Conservation (phyloP, 2,888 invertebrate species). For the Lasioglossum calceatum region DNA sequence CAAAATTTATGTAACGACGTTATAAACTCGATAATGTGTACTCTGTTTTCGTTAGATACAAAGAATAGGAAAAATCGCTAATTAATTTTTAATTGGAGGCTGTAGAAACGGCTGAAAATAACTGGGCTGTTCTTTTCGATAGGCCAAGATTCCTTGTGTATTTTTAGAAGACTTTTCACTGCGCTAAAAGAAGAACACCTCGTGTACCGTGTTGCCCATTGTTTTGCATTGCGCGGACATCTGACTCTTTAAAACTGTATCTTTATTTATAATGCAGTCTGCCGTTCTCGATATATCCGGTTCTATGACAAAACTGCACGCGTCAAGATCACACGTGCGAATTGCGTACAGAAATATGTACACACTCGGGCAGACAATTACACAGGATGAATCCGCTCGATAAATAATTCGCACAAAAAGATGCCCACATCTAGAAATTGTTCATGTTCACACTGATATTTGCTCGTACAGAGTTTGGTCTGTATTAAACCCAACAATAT, state of each 20-base stretch:
- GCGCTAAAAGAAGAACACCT: slow-evolving; percentile 14
- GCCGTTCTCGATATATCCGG: background rate
- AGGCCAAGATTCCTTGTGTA: slow-evolving; percentile 51
- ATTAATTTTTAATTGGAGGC: background rate
- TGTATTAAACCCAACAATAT: too few species aligned
- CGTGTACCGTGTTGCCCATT: slow-evolving; percentile 30
- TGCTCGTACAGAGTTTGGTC: too few species aligned
- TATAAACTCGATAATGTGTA: background rate
- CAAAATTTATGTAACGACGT: background rate
- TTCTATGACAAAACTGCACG: background rate
- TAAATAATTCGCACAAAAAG: too few species aligned
- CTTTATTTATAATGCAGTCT: slow-evolving; percentile 18
- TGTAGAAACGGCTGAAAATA: slow-evolving; percentile 27
- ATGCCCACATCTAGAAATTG: too few species aligned
- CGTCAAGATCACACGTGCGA: background rate
- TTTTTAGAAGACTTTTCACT: slow-evolving; percentile 38
- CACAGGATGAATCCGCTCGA: background rate
- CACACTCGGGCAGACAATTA: background rate
- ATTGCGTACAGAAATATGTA: background rate
- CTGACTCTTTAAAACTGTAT: slow-evolving; percentile 19
- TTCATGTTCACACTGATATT: too few species aligned
- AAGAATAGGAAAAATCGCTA: background rate
- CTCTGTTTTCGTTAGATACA: background rate
- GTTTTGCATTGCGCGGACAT: slow-evolving; percentile 49
- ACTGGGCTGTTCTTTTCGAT: slow-evolving; percentile 31